Evolutionary conservation across 2,113 vertebrate species (phyloP), one percentile per base, ranked within the genome.

Genomic region (Phocoena phocoena): DNA sequence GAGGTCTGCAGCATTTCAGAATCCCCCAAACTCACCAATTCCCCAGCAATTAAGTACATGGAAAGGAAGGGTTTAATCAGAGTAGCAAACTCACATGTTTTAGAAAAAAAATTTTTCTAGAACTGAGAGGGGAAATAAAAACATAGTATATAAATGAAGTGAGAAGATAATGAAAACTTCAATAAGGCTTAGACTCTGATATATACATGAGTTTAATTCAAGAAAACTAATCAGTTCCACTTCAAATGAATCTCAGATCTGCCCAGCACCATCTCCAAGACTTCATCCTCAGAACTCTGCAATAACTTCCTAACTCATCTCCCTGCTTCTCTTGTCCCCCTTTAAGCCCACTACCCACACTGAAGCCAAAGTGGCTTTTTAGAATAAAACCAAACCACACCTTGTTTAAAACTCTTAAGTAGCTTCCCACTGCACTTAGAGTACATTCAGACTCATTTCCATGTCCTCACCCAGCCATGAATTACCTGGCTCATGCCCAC

Each of bases 101-200:
- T 53, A 38, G 31, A 9, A 65, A 94, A 95, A 95, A 28, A 31
- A 2, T 14, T 86, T 79, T 95, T 74, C 74, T 68, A n/a, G 10
- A 80, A 92, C 65, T 38, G 44, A 94, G 67, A 88, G 68, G 21
- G 8, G 21, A 88, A 83, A 83, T 92, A 60, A 50, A 92, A 80
- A 36, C n/a, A 84, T 65, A 67, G 0, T 33, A 79, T 33, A 58
- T 67, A 96, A 88, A 68, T 71, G 26, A 97, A 88, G 6, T 85
- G 17, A 97, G 71, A 95, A 58, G 20, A 77, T 80, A 68, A 84
- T 79, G 60, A 97, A 96, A 95, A 33, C 23, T 88, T 91, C 62
- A 76, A 7, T 84, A 84, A 93, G 58, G 88, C 47, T 58, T 83
- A 62, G 26, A 82, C 21, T 88, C 77, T 28, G 14, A 74, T 47